Percentiles rank a stretch among this genome's conserved stretches.
These are phyloP conservation scores for Sebastes vulpes DNA, from an alignment of 2,797 vertebrate species.

Conservation along the genomic window DNA sequence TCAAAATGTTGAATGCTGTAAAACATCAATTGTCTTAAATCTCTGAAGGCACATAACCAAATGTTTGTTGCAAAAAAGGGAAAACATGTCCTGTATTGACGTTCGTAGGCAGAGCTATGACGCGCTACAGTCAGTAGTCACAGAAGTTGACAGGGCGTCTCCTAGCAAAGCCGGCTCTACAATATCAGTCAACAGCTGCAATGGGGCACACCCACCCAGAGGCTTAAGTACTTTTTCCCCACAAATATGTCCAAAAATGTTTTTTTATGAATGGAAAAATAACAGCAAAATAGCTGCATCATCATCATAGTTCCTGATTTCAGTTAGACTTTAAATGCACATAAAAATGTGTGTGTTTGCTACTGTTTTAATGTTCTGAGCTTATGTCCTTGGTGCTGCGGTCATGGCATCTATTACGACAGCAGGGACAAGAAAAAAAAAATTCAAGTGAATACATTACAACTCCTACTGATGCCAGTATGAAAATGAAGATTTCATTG, in stretches of 20 bases:
- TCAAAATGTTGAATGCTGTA: not conserved
- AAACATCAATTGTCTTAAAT: not conserved
- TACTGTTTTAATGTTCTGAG: not conserved
- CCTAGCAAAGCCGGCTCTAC: not conserved
- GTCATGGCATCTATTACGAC: not conserved
- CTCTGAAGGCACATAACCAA: not conserved
- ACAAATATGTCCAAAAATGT: not conserved
- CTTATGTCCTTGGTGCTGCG: slow-evolving; percentile 1
- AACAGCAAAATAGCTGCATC: not conserved
- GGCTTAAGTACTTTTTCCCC: not conserved
- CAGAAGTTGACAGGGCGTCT: not conserved
- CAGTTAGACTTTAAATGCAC: not conserved
- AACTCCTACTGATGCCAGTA: slow-evolving; percentile 30
- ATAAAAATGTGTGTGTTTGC: not conserved
- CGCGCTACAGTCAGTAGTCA: not conserved
- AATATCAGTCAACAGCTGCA: not conserved
- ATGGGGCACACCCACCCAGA: not conserved
- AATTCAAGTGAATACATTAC: slow-evolving; percentile 11
- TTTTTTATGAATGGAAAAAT: not conserved
- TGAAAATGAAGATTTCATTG: slow-evolving; percentile 59
- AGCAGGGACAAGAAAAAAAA: not conserved
- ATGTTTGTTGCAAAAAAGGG: not conserved
- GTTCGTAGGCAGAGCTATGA: not conserved
- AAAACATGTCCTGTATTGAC: not conserved
- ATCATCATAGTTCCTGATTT: not conserved